Evolutionary conservation across 2,888 invertebrate genomes (phyloP), one percentile per base, ranked within the genome.

Genomic region (Cerastis rubricosa): DNA sequence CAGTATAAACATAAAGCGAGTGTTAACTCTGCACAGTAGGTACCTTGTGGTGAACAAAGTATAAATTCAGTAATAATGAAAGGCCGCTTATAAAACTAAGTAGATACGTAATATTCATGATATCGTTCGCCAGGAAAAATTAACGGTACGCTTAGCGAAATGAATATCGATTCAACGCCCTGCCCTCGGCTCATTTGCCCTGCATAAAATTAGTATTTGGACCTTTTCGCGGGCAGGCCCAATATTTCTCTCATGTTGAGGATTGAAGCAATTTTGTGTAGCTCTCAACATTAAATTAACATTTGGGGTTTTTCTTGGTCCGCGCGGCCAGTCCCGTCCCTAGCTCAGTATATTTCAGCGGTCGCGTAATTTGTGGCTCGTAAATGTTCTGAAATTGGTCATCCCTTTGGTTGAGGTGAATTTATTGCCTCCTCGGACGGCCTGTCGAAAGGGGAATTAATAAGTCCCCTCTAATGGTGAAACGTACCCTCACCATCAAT

Each of bases 311-410:
- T 96, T 96, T 95, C 95, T 94, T 92, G 89, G 92, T 91, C 89
- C 91, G 91, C 92, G 92, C 90, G 92, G 93, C 93, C 91, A 91
- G 93, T 92, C 92, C 91, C 92, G 92, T 94, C 93, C 94, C 92
- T 90, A 89, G 92, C 93, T 94, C 94, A 95, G 96, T 96, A 96
- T 96, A 96, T 96, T 96, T 96, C 96, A 94, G 93, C 94, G 96
- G 96, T 94, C 95, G 95, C 94, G 96, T 96, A 96, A 96, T 96
- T 96, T 96, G 96, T 96, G 96, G 96, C 95, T 96, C 96, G 96
- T 96, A 96, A 96, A 96, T 96, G 96, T 96, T 96, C 96, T 95
- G 96, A 96, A 96, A 96, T 96, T 96, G 96, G 96, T 96, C 96
- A 96, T 96, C 96, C 96, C 96, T 96, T 96, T 96, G 96, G 96